These are phyloP conservation scores for Dolichomitus sp. DNA, from an alignment of 2,888 invertebrate genomes.

Conservation along the genomic window DNA sequence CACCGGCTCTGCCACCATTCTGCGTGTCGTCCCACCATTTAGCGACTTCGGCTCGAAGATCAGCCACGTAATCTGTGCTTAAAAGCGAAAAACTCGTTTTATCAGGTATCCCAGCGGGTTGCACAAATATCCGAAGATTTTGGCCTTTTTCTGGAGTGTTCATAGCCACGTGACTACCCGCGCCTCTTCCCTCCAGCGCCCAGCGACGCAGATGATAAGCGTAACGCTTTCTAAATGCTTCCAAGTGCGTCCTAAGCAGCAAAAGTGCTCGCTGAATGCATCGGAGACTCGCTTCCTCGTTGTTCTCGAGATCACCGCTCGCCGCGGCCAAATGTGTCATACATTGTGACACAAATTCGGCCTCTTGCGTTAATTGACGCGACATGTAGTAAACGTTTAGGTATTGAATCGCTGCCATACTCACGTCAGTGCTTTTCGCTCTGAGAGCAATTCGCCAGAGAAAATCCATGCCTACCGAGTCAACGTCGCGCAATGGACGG, in stretches of 20 bases:
- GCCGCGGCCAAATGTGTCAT: conserved; percentile 96
- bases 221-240: conserved; percentile 95
- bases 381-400: conserved; percentile 98
- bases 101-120: conserved; percentile 95
- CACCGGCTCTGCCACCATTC: conserved; percentile 70
- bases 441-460: conserved; percentile 97
- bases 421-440: conserved; percentile 97
- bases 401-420: conserved; percentile 97
- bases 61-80: conserved; percentile 96
- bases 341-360: conserved; percentile 97
- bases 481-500: conserved; percentile 86
- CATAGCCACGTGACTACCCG: conserved; percentile 92
- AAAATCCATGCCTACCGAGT: conserved; percentile 95
- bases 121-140: conserved; percentile 93
- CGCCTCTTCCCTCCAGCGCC: conserved; percentile 94
- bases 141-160: conserved; percentile 89
- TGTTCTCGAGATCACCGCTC: conserved; percentile 90
- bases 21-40: conserved; percentile 95
- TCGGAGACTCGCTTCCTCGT: conserved; percentile 93
- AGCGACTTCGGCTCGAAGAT: conserved; percentile 97
- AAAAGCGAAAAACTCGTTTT: conserved; percentile 94
- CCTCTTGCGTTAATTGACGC: conserved; percentile 95
- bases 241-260: conserved; percentile 96
- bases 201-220: conserved; percentile 96
- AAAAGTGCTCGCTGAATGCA: conserved; percentile 96